phyloP scores from a whole-genome alignment of 1,140 invertebrate species.

The Tachypleus tridentatus region DNA sequence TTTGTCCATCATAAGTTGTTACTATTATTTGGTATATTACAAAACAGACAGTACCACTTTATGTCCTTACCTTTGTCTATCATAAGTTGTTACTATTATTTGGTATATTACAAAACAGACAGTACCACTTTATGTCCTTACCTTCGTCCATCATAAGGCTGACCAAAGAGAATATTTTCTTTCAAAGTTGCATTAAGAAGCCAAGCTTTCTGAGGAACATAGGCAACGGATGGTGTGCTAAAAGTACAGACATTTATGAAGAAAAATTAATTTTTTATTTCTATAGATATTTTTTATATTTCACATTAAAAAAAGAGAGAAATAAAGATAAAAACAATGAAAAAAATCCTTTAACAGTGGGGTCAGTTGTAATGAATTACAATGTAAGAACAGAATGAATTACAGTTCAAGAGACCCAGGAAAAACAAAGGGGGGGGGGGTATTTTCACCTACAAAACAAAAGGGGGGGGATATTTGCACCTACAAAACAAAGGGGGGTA shows the following conservation, averaged over 20 bases:
- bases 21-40: too few relatives aligned
- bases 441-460: too few relatives aligned
- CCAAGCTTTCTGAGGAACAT: constrained; percentile 73
- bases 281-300: not conserved
- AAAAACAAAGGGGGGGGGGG: too few relatives aligned
- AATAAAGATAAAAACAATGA: too few relatives aligned
- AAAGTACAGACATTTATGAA: constrained; percentile 1
- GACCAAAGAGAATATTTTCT: constrained; percentile 71
- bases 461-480: too few relatives aligned
- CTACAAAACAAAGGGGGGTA: too few relatives aligned
- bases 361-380: too few relatives aligned
- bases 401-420: too few relatives aligned
- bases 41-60: too few relatives aligned
- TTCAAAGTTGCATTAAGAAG: constrained; percentile 61
- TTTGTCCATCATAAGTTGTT: constrained; percentile 23
- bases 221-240: constrained; percentile 47
- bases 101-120: too few relatives aligned
- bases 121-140: constrained; percentile 24
- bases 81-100: constrained; percentile 32
- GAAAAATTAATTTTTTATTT: not conserved
- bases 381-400: too few relatives aligned
- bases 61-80: constrained; percentile 43
- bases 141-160: constrained; percentile 48
- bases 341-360: too few relatives aligned
- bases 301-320: not conserved